phyloP scores from a whole-genome alignment of 2,797 vertebrate genomes.

The Dermochelys coriacea region DNA sequence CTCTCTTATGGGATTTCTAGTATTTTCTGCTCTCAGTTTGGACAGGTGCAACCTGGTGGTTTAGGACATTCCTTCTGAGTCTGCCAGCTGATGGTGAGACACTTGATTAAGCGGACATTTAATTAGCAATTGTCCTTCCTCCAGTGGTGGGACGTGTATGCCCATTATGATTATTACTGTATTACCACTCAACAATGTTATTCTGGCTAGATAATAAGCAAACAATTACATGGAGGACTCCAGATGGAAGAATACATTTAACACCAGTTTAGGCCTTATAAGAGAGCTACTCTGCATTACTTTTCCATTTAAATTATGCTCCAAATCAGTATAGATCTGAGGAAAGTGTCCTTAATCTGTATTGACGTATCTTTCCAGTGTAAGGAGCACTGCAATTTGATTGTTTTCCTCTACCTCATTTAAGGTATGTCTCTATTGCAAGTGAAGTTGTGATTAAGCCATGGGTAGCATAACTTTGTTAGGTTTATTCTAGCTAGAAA shows the following conservation, averaged over 20 bases:
- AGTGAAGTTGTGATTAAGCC: not conserved
- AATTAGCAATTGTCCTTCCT: not conserved
- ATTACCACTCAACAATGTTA: not conserved
- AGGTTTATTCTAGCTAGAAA: not conserved
- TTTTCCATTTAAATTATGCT: too few relatives aligned
- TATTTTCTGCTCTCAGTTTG: not conserved
- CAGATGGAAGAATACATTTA: not conserved
- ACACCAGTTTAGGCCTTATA: not conserved
- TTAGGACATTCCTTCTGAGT: not conserved
- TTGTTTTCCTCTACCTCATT: not conserved
- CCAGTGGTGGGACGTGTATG: not conserved
- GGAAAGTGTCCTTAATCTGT: not conserved
- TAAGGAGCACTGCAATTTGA: not conserved
- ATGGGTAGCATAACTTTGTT: not conserved
- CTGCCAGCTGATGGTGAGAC: not conserved
- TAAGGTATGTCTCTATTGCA: not conserved
- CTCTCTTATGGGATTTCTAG: not conserved
- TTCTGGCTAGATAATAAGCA: not conserved
- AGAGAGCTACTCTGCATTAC: not conserved
- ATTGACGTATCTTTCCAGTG: not conserved
- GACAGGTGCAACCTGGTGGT: not conserved
- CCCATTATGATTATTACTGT: not conserved
- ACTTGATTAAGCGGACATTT: not conserved
- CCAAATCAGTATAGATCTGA: not conserved
- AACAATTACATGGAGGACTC: not conserved